These are phyloP conservation scores for Drosophila sp. DNA, from an alignment of 1,140 invertebrate genomes.

Conservation along the genomic window DNA sequence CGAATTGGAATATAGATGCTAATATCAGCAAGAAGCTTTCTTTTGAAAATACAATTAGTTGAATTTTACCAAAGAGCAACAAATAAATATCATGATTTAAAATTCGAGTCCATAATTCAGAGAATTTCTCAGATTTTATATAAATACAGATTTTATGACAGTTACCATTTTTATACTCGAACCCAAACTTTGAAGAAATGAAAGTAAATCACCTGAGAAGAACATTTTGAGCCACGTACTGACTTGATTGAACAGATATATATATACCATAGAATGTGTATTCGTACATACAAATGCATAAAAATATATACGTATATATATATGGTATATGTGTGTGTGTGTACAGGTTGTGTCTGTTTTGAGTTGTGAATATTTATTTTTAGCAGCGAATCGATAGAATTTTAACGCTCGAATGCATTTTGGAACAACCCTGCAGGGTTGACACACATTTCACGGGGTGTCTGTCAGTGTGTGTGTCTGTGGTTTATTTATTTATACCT, in stretches of 20 bases:
- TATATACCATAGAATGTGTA: too few relatives aligned
- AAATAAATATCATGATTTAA: too few relatives aligned
- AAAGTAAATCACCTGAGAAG: neutral
- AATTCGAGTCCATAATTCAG: too few relatives aligned
- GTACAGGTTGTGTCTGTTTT: constrained; percentile 9
- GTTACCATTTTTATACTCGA: neutral
- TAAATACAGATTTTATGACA: too few relatives aligned
- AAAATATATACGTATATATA: neutral
- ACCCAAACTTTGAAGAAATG: neutral
- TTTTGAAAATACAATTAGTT: too few relatives aligned
- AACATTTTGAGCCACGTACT: neutral
- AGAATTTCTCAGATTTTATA: too few relatives aligned
- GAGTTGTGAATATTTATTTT: constrained; percentile 61
- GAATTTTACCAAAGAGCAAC: too few relatives aligned
- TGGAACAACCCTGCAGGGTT: constrained; percentile 40
- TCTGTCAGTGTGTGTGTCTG: constrained; percentile 2
- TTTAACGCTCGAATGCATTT: constrained; percentile 78
- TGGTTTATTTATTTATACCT: constrained; percentile 40
- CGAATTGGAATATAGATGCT: constrained; percentile 3
- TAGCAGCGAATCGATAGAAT: constrained; percentile 73
- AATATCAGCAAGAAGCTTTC: too few relatives aligned
- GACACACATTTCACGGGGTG: constrained; percentile 24
- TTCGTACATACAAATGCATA: too few relatives aligned
- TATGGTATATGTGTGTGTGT: constrained; percentile 6
- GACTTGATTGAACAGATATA: neutral